phyloP scores from a whole-genome alignment of 2,888 invertebrate species.

The Pseudolycoriella hygida region DNA sequence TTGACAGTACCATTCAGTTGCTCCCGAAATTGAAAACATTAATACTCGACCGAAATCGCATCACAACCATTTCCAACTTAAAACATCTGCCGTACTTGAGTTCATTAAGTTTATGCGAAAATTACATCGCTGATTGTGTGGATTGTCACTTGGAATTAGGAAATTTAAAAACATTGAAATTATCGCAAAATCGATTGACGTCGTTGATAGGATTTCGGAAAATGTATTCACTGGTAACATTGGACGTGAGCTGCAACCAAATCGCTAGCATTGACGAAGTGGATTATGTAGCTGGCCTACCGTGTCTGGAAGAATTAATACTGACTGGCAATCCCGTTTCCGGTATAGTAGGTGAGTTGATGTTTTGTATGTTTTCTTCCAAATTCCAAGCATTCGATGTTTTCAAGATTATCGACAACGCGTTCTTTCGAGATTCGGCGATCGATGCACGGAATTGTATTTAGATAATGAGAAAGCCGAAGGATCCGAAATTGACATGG shows the following conservation, averaged over 20 bases:
- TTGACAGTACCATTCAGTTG: slow-evolving; percentile 66
- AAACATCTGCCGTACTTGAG: slow-evolving; percentile 61
- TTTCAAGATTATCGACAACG: slow-evolving; percentile 79
- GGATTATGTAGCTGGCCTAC: slow-evolving; percentile 58
- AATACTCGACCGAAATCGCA: slow-evolving; percentile 59
- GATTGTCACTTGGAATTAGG: slow-evolving; percentile 74
- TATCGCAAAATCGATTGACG: slow-evolving; percentile 69
- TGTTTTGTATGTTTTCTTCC: not conserved
- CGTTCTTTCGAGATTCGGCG: slow-evolving; percentile 73
- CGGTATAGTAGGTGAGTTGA: slow-evolving; percentile 26
- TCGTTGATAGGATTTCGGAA: slow-evolving; percentile 57
- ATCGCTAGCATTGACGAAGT: slow-evolving; percentile 69
- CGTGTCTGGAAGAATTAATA: slow-evolving; percentile 72
- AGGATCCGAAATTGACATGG: slow-evolving; percentile 79
- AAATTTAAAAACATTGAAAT: slow-evolving; percentile 67
- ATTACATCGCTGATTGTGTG: slow-evolving; percentile 51
- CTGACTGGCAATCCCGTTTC: slow-evolving; percentile 83
- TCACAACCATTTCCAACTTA: slow-evolving; percentile 56
- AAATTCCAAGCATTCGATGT: slow-evolving; percentile 18
- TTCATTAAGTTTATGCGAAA: slow-evolving; percentile 61
- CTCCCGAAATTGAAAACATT: slow-evolving; percentile 54
- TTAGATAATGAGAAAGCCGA: slow-evolving; percentile 78
- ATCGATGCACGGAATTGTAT: slow-evolving; percentile 63
- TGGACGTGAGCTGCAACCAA: slow-evolving; percentile 76
- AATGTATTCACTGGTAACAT: slow-evolving; percentile 65